A percentile compares a stretch with the other conserved stretches of the same genome.
Conservation (phyloP, 1,140 invertebrate species). For the Harlomillsia oculata region DNA sequence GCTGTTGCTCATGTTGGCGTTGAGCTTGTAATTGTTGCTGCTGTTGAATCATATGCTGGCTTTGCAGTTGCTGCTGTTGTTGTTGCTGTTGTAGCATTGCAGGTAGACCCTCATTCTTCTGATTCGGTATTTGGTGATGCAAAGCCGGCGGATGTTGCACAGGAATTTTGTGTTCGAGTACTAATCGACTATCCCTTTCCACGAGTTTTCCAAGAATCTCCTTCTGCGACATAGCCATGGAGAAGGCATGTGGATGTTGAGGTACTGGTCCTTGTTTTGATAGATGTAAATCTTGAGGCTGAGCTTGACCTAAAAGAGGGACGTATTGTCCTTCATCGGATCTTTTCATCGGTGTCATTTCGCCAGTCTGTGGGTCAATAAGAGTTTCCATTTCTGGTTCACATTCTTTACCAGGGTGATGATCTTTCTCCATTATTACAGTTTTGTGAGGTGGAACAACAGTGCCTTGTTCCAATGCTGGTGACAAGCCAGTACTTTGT, state of each 20-base stretch:
- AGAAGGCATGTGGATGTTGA: not conserved
- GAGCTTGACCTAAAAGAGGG: conserved; percentile 41
- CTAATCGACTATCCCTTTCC: conserved; percentile 7
- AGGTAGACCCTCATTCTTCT: conserved; percentile 29
- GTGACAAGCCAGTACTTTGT: not conserved
- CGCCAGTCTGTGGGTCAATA: conserved; percentile 66
- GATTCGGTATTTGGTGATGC: conserved; percentile 21
- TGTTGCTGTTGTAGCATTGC: conserved; percentile 29
- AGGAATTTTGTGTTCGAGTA: conserved; percentile 17
- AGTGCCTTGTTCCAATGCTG: conserved; percentile 2
- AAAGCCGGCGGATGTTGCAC: not conserved
- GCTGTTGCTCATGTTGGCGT: not conserved
- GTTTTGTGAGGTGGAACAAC: not conserved
- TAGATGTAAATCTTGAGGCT: not conserved
- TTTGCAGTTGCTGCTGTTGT: conserved; percentile 5
- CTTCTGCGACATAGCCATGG: not conserved
- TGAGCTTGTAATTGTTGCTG: conserved; percentile 10
- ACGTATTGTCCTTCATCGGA: conserved; percentile 62
- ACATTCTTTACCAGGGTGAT: not conserved
- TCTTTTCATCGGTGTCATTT: conserved; percentile 54
- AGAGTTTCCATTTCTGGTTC: conserved; percentile 41
- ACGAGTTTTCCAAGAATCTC: conserved; percentile 1
- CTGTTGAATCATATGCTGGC: not conserved
- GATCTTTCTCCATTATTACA: not conserved
- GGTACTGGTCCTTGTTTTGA: not conserved